Evolutionary conservation across 1,140 invertebrate species (phyloP), one percentile per base, ranked within the genome.

Genomic region (Drosophila arawakana): DNA sequence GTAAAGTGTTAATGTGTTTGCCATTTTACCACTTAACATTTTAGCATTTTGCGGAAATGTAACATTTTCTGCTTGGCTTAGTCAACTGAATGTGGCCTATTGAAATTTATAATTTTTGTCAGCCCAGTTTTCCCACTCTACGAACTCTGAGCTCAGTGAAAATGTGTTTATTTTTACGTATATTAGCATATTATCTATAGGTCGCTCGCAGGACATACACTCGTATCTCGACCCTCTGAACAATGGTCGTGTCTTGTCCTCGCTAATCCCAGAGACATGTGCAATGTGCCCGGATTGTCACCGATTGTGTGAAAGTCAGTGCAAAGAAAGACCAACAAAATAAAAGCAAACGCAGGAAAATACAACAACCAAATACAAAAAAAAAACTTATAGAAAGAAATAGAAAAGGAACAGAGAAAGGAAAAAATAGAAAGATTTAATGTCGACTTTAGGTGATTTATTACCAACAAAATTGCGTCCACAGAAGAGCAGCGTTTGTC

Each of bases 391-490:
- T 2, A 21, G 18, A 21, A 21, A 59, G 21, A 73, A 60, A 67
- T 44, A 57, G 54, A 18, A 50, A 50, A 34, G 18, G 49, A 59
- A 60, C 25, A 30, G 25, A 57, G 15, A 35, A 35, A 63, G 41
- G 61, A 65, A 73, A 78, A 66, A 58, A 70, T 60, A 77, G 47
- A 69, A 55, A 91, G 90, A 91, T 91, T 91, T 91, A 91, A 91
- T 91, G 90, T 91, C 90, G 90, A 91, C 90, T 91, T 91, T 91
- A 75, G 86, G 91, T 91, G 90, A 91, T 91, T 91, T 91, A 91
- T 91, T 91, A 88, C 90, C 78, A 90, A 89, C 81, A 91, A 91
- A 91, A 91, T 91, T 91, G 90, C 86, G 90, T 91, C 81, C 88
- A 91, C 75, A 76, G 73, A 72, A 34, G 44, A 47, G 15, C 44